Conservation (phyloP, 2,797 vertebrate species). For the Danio jaintianensis region DNA sequence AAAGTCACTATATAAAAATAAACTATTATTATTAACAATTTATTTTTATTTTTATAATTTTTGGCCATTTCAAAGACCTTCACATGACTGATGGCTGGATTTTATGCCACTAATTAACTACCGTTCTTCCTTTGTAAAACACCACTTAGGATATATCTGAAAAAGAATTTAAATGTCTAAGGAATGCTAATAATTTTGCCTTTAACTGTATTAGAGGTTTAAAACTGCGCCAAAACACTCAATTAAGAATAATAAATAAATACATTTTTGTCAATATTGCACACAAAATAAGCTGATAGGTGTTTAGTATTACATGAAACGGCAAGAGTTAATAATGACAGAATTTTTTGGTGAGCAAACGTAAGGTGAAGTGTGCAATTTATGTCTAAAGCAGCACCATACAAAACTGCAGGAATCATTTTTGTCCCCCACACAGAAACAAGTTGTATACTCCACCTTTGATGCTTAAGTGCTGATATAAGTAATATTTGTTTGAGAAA, state of each 20-base stretch:
- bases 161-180: too few relatives aligned
- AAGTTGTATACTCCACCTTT: neutral
- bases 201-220: neutral
- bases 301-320: too few relatives aligned
- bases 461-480: neutral
- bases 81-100: too few relatives aligned
- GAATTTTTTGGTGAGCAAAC: neutral
- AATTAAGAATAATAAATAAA: neutral
- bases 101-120: too few relatives aligned
- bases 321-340: neutral
- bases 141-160: too few relatives aligned
- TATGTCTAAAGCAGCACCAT: neutral
- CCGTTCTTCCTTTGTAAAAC: too few relatives aligned
- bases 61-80: too few relatives aligned
- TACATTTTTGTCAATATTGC: neutral
- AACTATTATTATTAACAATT: too few relatives aligned
- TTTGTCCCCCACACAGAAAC: neutral
- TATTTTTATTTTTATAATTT: too few relatives aligned
- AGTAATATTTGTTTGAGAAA: neutral
- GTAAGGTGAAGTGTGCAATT: neutral
- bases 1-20: too few relatives aligned
- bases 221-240: neutral
- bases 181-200: too few relatives aligned
- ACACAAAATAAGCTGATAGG: too few relatives aligned
- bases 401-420: neutral